Base-by-base conservation (phyloP, 2,888 invertebrate genomes). In the Drosophila infuscata region DNA sequence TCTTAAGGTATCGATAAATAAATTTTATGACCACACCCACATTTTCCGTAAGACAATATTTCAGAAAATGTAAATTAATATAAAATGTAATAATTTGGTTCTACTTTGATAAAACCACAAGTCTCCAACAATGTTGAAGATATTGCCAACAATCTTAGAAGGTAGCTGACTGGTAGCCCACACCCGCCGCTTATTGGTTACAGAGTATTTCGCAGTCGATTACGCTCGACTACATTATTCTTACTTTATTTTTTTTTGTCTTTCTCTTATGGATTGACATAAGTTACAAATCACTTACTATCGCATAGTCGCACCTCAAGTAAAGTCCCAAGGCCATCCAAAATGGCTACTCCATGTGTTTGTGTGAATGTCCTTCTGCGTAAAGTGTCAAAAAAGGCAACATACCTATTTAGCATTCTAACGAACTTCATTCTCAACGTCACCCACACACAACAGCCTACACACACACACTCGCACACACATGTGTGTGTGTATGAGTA, bases 221-320 rank as follows among this genome's bases (percentile, higher is more conserved):
- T 4, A 15, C 15, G 8, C 15, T 25, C 15, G 8, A 25, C 20
- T 25, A 25, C 7, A 46, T 15, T 3, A 46, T 46, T 46, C 12
- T 46, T 46, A 15, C 15, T 46, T 46, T 8, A 8, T 11, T 12
- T 15, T 46, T 43, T 46, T 46, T 46, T 46, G 15, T 46, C 2
- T 46, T 15, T 32, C 60, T 52, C 61, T 62, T 74, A 68, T 54
- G 59, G 69, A 65, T 74, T 74, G 71, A 66, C 74, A 77, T 70
- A 82, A 74, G 79, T 82, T 72, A 82, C 81, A 82, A 81, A 82
- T 82, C 83, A 83, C 83, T 78, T 78, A 78, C 68, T 54, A 59
- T 49, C 63, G 71, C 56, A 78, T 68, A 70, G 63, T 48, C 60
- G 43, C 58, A 62, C 41, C 38, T 70, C 38, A 61, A 38, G 35